These are phyloP conservation scores for Eurystomus gularis DNA, from an alignment of 2,113 vertebrate species.

Conservation along the genomic window DNA sequence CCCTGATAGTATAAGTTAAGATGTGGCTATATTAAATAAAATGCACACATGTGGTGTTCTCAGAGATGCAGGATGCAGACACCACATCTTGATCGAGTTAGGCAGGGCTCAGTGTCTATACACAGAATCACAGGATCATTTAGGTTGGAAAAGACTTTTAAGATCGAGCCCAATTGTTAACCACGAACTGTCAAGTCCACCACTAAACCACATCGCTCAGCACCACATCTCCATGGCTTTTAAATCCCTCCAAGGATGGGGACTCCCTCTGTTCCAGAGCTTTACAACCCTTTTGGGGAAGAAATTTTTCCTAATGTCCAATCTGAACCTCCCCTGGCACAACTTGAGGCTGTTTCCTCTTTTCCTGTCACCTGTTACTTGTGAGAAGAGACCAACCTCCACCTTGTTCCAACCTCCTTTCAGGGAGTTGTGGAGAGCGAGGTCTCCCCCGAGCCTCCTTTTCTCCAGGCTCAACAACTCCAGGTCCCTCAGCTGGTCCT, in stretches of 20 bases:
- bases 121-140: accelerated
- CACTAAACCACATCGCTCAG: background rate
- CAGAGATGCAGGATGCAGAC: background rate
- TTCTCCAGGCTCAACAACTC: too few relatives aligned
- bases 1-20: background rate
- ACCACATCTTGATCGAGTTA: background rate
- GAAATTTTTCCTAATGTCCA: background rate
- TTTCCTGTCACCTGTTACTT: too few relatives aligned
- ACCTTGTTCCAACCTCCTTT: too few relatives aligned
- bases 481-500: too few relatives aligned
- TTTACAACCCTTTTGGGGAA: background rate
- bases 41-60: background rate
- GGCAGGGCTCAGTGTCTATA: background rate
- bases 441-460: too few relatives aligned
- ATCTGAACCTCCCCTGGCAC: background rate
- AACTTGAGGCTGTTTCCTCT: too few relatives aligned
- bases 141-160: background rate
- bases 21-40: background rate
- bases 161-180: background rate
- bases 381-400: too few relatives aligned
- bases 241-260: background rate
- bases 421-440: too few relatives aligned
- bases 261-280: background rate
- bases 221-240: background rate
- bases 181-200: background rate